Evolutionary conservation across 2,113 vertebrate genomes (phyloP), one percentile per base, ranked within the genome.

Genomic region (Mustela lutreola): DNA sequence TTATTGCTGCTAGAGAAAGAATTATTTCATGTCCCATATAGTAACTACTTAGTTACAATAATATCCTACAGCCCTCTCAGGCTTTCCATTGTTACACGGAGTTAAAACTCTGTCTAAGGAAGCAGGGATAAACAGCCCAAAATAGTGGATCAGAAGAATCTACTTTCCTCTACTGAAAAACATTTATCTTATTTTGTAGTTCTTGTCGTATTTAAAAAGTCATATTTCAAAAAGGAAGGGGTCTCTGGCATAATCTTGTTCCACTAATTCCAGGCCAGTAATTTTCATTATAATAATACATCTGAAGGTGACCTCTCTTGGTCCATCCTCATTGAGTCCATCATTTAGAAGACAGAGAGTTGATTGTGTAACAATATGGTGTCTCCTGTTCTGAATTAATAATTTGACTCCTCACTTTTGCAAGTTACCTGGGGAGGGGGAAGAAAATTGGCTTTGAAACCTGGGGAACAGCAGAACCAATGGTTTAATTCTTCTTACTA

Each of bases 211-310:
- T 70, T 81, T 62, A 21, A n/a, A 65, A 80, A 81, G 28, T 48
- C 7, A 1, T 85, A 31, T 89, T 92, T 85, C 39, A 89, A 75
- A 45, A 87, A 56, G 50, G 16, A 62, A 85, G 26, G 18, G 7
- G 12, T 7, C 42, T 3, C 22, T 89, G 42, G 5, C n/a, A 81
- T 21, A 60, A 58, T 83, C 50, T 89, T 42, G 2, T 81, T 81
- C 60, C 33, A 31, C 24, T 60, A 22, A 80, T 73, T 24, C 3
- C 10, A 82, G 26, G 19, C 71, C 36, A 95, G 39, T 60, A 45
- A 36, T 84, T 89, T 94, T 90, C 67, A 81, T 89, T 86, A 67
- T 48, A 95, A 80, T 24, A 83, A 88, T 80, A 96, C 62, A 15
- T 24, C 33, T 42, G 48, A 93, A 86, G 18, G 18, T 95, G 67